These are phyloP conservation scores for Lochmaea capreae DNA, from an alignment of 2,888 invertebrate genomes.

Conservation along the genomic window DNA sequence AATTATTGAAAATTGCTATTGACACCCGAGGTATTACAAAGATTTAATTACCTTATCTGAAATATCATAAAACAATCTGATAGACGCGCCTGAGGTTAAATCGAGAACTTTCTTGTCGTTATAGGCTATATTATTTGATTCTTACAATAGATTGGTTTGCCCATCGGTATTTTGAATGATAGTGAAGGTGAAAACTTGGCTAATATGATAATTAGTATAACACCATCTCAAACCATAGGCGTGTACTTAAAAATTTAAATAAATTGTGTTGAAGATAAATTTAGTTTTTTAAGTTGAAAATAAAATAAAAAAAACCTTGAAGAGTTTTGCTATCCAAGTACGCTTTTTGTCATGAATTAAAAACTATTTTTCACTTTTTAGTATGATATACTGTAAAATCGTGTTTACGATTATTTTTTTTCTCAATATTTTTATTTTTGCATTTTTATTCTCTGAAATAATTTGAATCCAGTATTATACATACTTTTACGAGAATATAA, in stretches of 20 bases:
- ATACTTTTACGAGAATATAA: too few relatives aligned
- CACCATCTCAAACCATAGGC: neutral
- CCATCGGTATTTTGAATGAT: conserved; percentile 26
- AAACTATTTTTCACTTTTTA: too few relatives aligned
- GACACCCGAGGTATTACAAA: conserved; percentile 4
- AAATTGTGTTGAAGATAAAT: neutral
- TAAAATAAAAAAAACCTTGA: too few relatives aligned
- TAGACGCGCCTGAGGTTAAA: neutral
- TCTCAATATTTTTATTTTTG: too few relatives aligned
- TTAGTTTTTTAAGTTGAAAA: too few relatives aligned
- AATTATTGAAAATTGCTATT: neutral
- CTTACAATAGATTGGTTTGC: neutral
- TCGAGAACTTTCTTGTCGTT: conserved; percentile 2
- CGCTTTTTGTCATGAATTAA: too few relatives aligned
- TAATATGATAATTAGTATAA: conserved; percentile 34
- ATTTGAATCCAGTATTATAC: too few relatives aligned
- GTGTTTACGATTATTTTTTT: too few relatives aligned
- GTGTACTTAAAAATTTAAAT: neutral
- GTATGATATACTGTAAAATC: too few relatives aligned
- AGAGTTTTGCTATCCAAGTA: too few relatives aligned
- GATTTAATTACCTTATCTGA: conserved; percentile 6
- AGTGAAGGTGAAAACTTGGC: conserved; percentile 39
- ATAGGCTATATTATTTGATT: conserved; percentile 4
- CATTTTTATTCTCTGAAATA: too few relatives aligned
- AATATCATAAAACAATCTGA: conserved; percentile 6